Base-by-base conservation (phyloP, 2,888 invertebrate species). In the Scaptomyza flava region DNA sequence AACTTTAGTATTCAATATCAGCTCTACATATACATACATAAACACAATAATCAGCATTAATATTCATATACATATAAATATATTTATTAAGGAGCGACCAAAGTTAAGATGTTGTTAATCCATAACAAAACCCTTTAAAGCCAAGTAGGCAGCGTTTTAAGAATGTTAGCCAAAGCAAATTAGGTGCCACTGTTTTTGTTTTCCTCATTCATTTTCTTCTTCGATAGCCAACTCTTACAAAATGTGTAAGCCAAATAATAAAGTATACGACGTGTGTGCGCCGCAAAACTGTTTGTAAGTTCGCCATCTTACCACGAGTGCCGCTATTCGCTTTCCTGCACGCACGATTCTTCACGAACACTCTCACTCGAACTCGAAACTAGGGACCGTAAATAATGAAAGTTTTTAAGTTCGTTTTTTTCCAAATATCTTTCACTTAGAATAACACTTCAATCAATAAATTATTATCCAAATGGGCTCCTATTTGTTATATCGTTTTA, bases 221-320 rank as follows among this genome's bases (percentile, higher is more conserved):
- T 60, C 63, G 59, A 53, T 76, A 82, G 80, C 77, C 72, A 78
- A 84, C 78, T 58, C 72, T 71, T 34, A 50, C 60, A 80, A 62
- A 72, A 23, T 50, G 82, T 79, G 85, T 85, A 81, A 81, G 82
- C 86, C 77, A 82, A 86, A 84, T 68, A 41, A 79, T 71, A 71
- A 87, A 84, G 82, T 81, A 83, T 87, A 84, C 82, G 84, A 78
- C 81, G 45, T 51, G 47, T 52, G 73, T 53, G 78, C 70, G 83
- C 75, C 83, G 81, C 65, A 43, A 68, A 78, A 75, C 63, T 56
- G 67, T 83, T 83, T 72, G 82, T 83, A 83, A 83, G 82, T 83
- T 70, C 66, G 68, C 63, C 38, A 36, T 27, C 51, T 51, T 41
- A 17, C 34, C 70, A 68, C 30, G 68, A 77, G 84, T 76, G 78